Percentiles rank a stretch among this genome's conserved stretches.
These are phyloP conservation scores for Cyclopterus lumpus DNA, from an alignment of 2,797 vertebrate genomes.

Conservation along the genomic window DNA sequence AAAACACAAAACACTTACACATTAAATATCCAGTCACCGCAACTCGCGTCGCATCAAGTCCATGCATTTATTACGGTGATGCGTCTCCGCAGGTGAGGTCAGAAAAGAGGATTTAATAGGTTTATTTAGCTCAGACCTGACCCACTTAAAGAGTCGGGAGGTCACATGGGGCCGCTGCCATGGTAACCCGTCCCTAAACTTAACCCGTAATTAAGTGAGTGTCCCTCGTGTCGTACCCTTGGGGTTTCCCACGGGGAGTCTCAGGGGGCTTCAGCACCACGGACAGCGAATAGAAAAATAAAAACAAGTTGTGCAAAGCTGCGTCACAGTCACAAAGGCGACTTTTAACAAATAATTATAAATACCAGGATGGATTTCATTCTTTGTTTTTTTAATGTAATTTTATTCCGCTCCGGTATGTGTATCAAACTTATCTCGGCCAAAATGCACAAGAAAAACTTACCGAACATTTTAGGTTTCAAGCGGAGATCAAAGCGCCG, in stretches of 20 bases:
- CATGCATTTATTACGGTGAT: not conserved
- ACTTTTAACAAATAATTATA: no score
- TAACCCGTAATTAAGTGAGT: slow-evolving; percentile 39
- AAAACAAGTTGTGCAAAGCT: not conserved
- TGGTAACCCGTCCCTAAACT: slow-evolving; percentile 65
- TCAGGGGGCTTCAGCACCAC: slow-evolving; percentile 44
- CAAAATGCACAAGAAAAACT: slow-evolving; percentile 1
- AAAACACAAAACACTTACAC: not conserved
- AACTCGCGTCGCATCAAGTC: not conserved
- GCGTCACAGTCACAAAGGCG: slow-evolving; percentile 14
- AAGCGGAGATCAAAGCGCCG: not conserved
- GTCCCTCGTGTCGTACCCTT: slow-evolving; percentile 58
- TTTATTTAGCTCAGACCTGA: slow-evolving; percentile 55
- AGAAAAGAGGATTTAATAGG: slow-evolving; percentile 51
- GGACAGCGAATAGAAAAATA: slow-evolving; percentile 56
- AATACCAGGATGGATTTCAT: not conserved
- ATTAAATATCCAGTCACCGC: no score
- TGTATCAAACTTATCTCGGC: not conserved
- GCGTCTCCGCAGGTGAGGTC: not conserved
- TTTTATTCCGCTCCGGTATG: no score
- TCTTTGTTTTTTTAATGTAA: not conserved
- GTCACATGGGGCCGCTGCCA: slow-evolving; percentile 68
- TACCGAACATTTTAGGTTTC: slow-evolving; percentile 48
- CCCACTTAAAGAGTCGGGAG: slow-evolving; percentile 53
- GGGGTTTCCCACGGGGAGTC: slow-evolving; percentile 44